Conservation (phyloP, 2,113 vertebrate genomes). For the Lanius ludovicianus region DNA sequence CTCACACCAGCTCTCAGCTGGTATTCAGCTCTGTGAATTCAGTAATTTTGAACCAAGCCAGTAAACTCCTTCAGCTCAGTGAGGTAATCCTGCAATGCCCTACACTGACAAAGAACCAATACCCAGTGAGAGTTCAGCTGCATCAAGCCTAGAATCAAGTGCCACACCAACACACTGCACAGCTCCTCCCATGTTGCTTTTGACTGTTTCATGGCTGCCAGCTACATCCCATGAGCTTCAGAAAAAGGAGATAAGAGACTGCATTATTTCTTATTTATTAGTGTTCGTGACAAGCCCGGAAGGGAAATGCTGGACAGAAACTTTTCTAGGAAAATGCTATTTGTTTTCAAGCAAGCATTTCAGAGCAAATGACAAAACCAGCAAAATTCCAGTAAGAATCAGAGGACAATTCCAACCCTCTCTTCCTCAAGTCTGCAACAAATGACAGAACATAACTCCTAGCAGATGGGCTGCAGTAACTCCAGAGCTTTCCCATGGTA, state of each 20-base stretch:
- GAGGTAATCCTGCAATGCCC: neutral
- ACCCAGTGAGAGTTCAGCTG: neutral
- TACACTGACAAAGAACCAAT: neutral
- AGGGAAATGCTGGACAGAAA: neutral
- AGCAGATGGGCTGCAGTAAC: neutral
- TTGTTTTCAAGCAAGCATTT: neutral
- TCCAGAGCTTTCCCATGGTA: neutral
- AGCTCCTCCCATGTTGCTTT: neutral
- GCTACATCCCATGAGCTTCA: neutral
- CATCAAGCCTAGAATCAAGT: neutral
- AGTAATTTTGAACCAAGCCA: neutral
- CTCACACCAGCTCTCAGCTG: neutral
- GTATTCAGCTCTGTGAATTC: neutral
- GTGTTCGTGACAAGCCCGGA: neutral
- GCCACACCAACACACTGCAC: neutral
- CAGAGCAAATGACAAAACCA: neutral
- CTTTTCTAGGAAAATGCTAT: neutral
- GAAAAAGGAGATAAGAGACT: neutral
- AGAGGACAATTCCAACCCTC: neutral
- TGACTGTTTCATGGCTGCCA: neutral
- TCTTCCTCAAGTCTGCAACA: neutral
- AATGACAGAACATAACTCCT: neutral
- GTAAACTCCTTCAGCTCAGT: neutral
- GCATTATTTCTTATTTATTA: neutral
- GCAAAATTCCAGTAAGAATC: neutral